phyloP scores from a whole-genome alignment of 2,797 vertebrate genomes.

The Thaleichthys pacificus region DNA sequence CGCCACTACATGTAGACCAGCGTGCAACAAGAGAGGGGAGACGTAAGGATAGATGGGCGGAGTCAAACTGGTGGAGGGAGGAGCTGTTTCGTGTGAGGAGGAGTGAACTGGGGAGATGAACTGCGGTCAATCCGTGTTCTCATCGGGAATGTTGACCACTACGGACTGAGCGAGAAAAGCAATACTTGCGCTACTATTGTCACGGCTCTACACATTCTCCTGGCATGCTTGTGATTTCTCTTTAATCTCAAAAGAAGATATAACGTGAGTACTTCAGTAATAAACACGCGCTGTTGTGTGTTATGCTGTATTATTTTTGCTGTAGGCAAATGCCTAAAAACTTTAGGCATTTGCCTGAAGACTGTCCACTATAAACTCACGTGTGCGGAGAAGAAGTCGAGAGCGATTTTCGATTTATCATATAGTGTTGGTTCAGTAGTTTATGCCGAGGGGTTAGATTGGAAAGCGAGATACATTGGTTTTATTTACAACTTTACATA shows the following conservation, averaged over 20 bases:
- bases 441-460: no score
- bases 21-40: background rate
- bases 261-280: conserved; percentile 2
- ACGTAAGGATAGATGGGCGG: conserved; percentile 54
- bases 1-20: no score
- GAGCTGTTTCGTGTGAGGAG: conserved; percentile 41
- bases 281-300: background rate
- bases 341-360: no score
- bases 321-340: no score
- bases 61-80: conserved; percentile 57
- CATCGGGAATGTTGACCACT: conserved; percentile 61
- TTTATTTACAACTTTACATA: no score
- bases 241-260: background rate
- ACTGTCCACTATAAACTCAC: no score
- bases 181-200: background rate
- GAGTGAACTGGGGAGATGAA: conserved; percentile 28
- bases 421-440: no score
- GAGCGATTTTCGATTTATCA: no score
- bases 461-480: no score
- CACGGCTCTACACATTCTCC: background rate
- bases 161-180: conserved; percentile 50
- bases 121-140: conserved; percentile 34
- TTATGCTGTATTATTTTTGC: no score
- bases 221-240: background rate
- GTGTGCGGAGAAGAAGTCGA: no score